Percentiles rank a stretch among this genome's conserved stretches.
Evolutionary conservation across 1,140 invertebrate species (phyloP).

Genomic region (Alviniconcha marisindica): DNA sequence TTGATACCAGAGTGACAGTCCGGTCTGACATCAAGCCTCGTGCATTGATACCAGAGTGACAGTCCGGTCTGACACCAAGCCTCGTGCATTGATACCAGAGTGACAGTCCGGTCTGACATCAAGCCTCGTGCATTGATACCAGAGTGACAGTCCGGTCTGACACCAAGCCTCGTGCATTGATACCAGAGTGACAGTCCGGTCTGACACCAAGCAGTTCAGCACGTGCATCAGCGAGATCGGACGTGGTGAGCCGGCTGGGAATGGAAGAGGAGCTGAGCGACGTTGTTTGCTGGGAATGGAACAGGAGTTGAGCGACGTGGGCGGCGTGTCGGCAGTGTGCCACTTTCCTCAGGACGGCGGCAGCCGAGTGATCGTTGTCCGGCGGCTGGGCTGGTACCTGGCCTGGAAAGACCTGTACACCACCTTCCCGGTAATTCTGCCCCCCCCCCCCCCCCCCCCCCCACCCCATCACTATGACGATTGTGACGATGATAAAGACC

Average conservation of each 20-base stretch:
- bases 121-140: too few relatives aligned
- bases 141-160: too few relatives aligned
- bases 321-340: not conserved
- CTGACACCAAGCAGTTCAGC: not conserved
- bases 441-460: too few relatives aligned
- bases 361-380: not conserved
- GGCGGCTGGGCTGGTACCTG: not conserved
- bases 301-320: not conserved
- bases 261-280: not conserved
- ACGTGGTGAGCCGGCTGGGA: not conserved
- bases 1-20: too few relatives aligned
- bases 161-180: too few relatives aligned
- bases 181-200: not conserved
- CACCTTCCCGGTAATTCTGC: not conserved
- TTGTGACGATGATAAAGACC: too few relatives aligned
- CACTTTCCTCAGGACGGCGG: not conserved
- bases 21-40: too few relatives aligned
- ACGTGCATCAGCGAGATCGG: not conserved
- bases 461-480: too few relatives aligned
- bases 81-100: too few relatives aligned
- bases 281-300: not conserved
- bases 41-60: too few relatives aligned
- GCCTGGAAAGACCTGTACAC: constrained; percentile 30
- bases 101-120: too few relatives aligned
- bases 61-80: too few relatives aligned